Conservation (phyloP, 2,113 vertebrate genomes). For the Haliaeetus leucogaster region DNA sequence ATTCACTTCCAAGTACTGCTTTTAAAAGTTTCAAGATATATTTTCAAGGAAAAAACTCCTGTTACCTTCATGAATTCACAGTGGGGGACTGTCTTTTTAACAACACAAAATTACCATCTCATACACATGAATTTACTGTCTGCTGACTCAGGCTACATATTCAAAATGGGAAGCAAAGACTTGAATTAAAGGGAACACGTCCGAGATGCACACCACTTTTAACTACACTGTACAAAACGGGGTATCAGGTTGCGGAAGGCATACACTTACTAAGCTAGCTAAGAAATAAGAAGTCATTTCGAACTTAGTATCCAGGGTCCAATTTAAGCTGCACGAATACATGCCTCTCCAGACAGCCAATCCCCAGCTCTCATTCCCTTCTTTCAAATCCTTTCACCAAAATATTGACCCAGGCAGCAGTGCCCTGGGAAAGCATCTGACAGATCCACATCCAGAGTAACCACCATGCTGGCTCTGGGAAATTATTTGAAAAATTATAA, state of each 20-base stretch:
- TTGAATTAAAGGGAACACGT: neutral
- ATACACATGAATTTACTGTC: neutral
- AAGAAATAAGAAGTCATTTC: neutral
- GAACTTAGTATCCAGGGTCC: neutral
- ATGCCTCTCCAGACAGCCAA: neutral
- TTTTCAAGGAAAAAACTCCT: neutral
- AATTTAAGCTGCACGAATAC: neutral
- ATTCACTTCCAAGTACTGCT: neutral
- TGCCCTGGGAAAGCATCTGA: neutral
- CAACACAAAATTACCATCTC: neutral
- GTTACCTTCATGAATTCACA: neutral
- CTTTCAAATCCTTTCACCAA: neutral
- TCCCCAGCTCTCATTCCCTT: neutral
- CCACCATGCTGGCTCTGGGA: neutral
- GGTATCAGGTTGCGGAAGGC: neutral
- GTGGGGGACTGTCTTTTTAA: neutral
- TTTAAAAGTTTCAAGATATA: neutral
- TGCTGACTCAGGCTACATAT: neutral
- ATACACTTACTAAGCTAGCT: no score
- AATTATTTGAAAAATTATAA: neutral
- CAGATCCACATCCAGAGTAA: fast-evolving
- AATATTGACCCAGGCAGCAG: neutral
- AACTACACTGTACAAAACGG: neutral
- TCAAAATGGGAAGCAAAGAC: neutral
- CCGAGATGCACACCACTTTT: fast-evolving